Percentiles rank a stretch among this genome's conserved stretches.
Evolutionary conservation across 2,797 vertebrate species (phyloP).

Genomic region (Poeciliopsis presidionis): DNA sequence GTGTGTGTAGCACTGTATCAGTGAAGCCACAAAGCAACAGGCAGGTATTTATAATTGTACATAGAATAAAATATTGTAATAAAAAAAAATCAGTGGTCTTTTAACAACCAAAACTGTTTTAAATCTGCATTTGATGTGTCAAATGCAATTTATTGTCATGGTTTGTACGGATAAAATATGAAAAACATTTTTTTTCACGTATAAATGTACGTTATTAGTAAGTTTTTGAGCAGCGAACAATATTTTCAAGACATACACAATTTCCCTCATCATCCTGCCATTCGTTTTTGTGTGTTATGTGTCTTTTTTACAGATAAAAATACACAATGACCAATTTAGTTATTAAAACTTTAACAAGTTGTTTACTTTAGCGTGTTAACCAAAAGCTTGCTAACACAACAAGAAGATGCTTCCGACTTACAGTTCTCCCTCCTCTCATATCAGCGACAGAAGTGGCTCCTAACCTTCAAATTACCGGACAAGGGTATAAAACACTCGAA

Average conservation of each 20-base stretch:
- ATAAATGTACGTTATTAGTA: slow-evolving; percentile 4
- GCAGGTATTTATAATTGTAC: background rate
- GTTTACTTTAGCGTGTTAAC: slow-evolving; percentile 61
- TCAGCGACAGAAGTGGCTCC: slow-evolving; percentile 12
- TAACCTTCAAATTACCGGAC: background rate
- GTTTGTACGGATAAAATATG: background rate
- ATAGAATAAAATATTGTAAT: background rate
- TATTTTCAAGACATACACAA: background rate
- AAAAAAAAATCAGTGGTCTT: background rate
- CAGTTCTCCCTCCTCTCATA: slow-evolving; percentile 32
- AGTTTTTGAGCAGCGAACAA: slow-evolving; percentile 24
- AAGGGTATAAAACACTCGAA: slow-evolving; percentile 9
- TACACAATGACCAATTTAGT: background rate
- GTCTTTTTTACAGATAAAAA: background rate
- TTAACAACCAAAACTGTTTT: too few relatives aligned
- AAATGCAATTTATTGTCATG: background rate
- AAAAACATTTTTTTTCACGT: background rate
- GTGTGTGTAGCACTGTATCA: background rate
- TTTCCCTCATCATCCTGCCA: background rate
- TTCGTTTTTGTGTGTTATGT: background rate
- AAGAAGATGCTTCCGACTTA: slow-evolving; percentile 57
- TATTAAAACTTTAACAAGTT: slow-evolving; percentile 27
- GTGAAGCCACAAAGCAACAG: background rate
- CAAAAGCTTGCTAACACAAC: slow-evolving; percentile 43
- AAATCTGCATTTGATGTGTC: background rate